A percentile compares a stretch with the other conserved stretches of the same genome.
These are phyloP conservation scores for Myotis pilosus DNA, from an alignment of 2,797 vertebrate species.

Conservation along the genomic window DNA sequence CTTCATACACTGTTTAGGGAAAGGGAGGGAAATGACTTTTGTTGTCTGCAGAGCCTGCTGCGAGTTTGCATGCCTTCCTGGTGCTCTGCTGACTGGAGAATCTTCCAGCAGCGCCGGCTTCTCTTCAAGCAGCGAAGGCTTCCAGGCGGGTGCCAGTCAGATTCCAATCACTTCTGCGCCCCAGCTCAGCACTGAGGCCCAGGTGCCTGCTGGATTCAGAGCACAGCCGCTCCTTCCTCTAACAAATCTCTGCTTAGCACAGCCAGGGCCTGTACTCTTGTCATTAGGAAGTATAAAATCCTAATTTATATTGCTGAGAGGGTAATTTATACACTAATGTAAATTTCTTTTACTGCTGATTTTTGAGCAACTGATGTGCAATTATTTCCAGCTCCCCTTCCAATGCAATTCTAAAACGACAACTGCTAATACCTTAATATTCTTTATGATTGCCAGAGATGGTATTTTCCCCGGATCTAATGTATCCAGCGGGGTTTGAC, in stretches of 20 bases:
- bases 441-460: constrained; percentile 76
- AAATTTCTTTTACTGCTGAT: constrained; percentile 79
- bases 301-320: constrained; percentile 79
- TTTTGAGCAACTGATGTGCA: constrained; percentile 76
- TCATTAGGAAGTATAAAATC: constrained; percentile 77
- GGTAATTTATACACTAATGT: constrained; percentile 78
- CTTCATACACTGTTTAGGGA: fast-evolving
- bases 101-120: not conserved
- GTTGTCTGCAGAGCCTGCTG: not conserved
- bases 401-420: constrained; percentile 53
- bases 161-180: constrained; percentile 44
- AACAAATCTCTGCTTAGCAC: constrained; percentile 66
- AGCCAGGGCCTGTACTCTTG: constrained; percentile 66
- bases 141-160: constrained; percentile 29
- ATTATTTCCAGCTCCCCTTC: constrained; percentile 74
- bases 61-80: not conserved
- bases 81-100: not conserved
- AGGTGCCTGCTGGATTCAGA: constrained; percentile 55
- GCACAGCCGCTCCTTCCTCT: not conserved
- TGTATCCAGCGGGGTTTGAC: constrained; percentile 74
- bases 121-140: not conserved
- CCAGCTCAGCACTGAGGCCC: constrained; percentile 29
- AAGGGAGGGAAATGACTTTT: constrained; percentile 38
- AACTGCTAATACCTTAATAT: constrained; percentile 77
- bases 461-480: constrained; percentile 73